Evolutionary conservation across 2,888 invertebrate genomes (phyloP).

Genomic region (Drosophila testacea): DNA sequence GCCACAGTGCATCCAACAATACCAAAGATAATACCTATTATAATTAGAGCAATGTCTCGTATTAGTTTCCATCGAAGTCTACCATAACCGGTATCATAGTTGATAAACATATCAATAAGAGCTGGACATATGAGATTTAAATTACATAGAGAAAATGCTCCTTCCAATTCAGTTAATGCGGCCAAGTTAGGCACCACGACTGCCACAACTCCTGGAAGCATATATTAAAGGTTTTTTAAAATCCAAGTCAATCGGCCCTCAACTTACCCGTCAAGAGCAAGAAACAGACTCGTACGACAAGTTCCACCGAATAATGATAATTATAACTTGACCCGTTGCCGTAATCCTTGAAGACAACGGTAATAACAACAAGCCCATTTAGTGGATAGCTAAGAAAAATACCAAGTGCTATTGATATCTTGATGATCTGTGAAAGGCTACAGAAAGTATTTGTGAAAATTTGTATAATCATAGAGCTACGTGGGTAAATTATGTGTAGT

Average conservation of each 20-base stretch:
- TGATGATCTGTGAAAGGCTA: constrained; percentile 91
- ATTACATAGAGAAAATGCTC: constrained; percentile 63
- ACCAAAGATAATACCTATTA: constrained; percentile 59
- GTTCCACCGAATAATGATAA: constrained; percentile 27
- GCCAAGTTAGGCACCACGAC: constrained; percentile 62
- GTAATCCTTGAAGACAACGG: constrained; percentile 91
- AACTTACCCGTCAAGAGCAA: constrained; percentile 50
- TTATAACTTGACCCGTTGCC: not conserved
- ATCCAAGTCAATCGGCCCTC: not conserved
- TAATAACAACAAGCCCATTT: constrained; percentile 98
- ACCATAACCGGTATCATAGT: constrained; percentile 58
- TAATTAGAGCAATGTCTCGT: constrained; percentile 54
- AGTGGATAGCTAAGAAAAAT: constrained; percentile 97
- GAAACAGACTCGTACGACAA: constrained; percentile 48
- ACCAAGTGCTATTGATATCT: constrained; percentile 91
- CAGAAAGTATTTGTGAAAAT: not conserved
- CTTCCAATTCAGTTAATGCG: constrained; percentile 64
- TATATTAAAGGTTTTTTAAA: too few relatives aligned
- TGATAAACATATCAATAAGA: constrained; percentile 60
- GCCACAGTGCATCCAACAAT: constrained; percentile 60
- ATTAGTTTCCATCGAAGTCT: constrained; percentile 57
- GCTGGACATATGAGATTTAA: constrained; percentile 66
- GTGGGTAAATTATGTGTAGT: not conserved
- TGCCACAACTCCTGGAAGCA: constrained; percentile 54
- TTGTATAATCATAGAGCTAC: not conserved